phyloP scores from a whole-genome alignment of 1,140 invertebrate genomes.

The Tetramorium parvispinum region DNA sequence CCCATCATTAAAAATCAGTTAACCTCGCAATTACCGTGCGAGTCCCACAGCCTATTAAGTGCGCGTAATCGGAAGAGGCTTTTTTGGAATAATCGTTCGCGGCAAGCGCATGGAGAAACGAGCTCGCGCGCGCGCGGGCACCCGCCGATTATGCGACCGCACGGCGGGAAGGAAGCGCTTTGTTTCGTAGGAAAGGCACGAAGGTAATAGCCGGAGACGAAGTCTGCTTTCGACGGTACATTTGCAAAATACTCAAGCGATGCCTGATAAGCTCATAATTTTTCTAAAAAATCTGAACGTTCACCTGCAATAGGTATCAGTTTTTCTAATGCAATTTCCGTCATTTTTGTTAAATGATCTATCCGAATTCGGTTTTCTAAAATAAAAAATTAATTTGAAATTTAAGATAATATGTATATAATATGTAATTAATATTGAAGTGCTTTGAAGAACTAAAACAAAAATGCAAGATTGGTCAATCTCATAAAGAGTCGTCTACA shows the following conservation, averaged over 20 bases:
- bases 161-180: slow-evolving; percentile 64
- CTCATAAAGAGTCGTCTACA: too few relatives aligned
- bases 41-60: slow-evolving; percentile 73
- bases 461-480: too few relatives aligned
- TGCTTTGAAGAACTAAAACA: too few relatives aligned
- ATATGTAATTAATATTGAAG: too few relatives aligned
- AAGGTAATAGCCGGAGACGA: slow-evolving; percentile 62
- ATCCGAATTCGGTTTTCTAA: too few relatives aligned
- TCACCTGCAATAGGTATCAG: too few relatives aligned
- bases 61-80: slow-evolving; percentile 72
- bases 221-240: background rate
- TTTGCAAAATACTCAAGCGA: slow-evolving; percentile 28
- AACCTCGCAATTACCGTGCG: slow-evolving; percentile 75
- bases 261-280: background rate
- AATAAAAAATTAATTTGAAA: too few relatives aligned
- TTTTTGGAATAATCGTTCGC: slow-evolving; percentile 72
- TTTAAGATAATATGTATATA: too few relatives aligned
- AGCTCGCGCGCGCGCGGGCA: slow-evolving; percentile 56
- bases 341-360: too few relatives aligned
- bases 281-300: too few relatives aligned
- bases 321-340: too few relatives aligned
- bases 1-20: slow-evolving; percentile 77
- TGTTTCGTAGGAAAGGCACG: slow-evolving; percentile 60
- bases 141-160: slow-evolving; percentile 66
- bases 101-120: slow-evolving; percentile 59